These are phyloP conservation scores for Arizona elegans DNA, from an alignment of 2,113 vertebrate species.

Conservation along the genomic window DNA sequence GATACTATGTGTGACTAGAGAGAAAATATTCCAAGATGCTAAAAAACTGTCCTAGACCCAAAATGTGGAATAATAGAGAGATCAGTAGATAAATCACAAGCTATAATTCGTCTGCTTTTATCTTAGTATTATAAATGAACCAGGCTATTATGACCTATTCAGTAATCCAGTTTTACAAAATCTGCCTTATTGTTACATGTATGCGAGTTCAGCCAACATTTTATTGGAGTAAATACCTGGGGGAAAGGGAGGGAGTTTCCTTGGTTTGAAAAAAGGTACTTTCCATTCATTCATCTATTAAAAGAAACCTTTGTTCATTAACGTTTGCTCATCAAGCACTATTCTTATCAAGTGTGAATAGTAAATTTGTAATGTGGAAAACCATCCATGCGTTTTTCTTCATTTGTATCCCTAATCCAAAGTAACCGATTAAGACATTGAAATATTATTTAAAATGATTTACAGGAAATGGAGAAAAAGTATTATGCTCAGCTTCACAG, in stretches of 20 bases:
- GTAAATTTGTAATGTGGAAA: slow-evolving; percentile 43
- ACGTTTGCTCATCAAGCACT: slow-evolving; percentile 26
- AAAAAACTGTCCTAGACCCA: not conserved
- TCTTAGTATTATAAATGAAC: not conserved
- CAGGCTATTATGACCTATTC: not conserved
- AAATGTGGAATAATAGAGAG: not conserved
- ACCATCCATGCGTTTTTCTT: not conserved
- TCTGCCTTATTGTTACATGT: not conserved
- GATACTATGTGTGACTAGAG: not conserved
- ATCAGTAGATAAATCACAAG: not conserved
- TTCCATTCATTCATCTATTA: slow-evolving; percentile 45
- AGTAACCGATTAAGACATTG: not conserved
- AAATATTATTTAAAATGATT: not conserved
- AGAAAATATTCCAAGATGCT: not conserved
- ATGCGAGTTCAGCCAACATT: not conserved
- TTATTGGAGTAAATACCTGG: slow-evolving; percentile 43
- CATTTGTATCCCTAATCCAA: not conserved
- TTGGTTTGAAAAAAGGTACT: slow-evolving; percentile 41
- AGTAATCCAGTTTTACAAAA: not conserved
- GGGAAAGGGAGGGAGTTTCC: slow-evolving; percentile 53
- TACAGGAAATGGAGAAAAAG: not conserved
- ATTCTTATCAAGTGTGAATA: not conserved
- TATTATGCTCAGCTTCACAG: not conserved
- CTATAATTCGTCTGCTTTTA: not conserved
- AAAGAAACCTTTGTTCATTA: slow-evolving; percentile 51